Evolutionary conservation across 2,888 invertebrate species (phyloP).

Genomic region (Sinotaia quadrata): DNA sequence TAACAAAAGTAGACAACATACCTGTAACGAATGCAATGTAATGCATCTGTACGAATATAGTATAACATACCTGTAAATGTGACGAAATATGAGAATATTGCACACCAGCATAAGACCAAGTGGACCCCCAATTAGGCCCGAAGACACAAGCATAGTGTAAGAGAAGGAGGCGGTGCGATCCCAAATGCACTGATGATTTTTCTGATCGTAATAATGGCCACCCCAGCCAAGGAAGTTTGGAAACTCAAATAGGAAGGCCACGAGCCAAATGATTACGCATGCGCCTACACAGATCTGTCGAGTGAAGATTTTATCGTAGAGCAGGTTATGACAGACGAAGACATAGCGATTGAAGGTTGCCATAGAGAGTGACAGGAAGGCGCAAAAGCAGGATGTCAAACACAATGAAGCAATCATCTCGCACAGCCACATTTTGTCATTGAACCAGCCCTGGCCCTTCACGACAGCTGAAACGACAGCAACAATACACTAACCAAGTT

Average conservation of each 20-base stretch:
- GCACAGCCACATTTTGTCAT: slow-evolving; percentile 51
- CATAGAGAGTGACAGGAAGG: slow-evolving; percentile 60
- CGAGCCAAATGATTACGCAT: slow-evolving; percentile 55
- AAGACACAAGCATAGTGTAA: slow-evolving; percentile 61
- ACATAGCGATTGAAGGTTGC: slow-evolving; percentile 56
- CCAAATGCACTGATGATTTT: slow-evolving; percentile 66
- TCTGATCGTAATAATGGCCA: slow-evolving; percentile 60
- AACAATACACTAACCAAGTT: no score
- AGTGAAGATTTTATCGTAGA: slow-evolving; percentile 51
- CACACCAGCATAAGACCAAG: slow-evolving; percentile 51
- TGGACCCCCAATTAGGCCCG: slow-evolving; percentile 54
- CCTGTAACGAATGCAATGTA: neutral
- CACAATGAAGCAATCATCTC: slow-evolving; percentile 58
- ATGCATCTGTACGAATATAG: no score
- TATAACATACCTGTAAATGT: slow-evolving; percentile 42
- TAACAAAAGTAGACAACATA: no score
- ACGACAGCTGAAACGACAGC: slow-evolving; percentile 52
- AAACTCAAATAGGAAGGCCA: slow-evolving; percentile 58
- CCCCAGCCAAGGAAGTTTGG: slow-evolving; percentile 65
- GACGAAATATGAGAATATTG: slow-evolving; percentile 56
- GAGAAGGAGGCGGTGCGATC: slow-evolving; percentile 60
- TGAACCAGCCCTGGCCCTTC: slow-evolving; percentile 62
- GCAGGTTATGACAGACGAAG: slow-evolving; percentile 38
- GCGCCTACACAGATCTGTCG: slow-evolving; percentile 45
- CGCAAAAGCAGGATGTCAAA: slow-evolving; percentile 65